Conservation (phyloP, 2,113 vertebrate genomes). For the Mola mola region DNA sequence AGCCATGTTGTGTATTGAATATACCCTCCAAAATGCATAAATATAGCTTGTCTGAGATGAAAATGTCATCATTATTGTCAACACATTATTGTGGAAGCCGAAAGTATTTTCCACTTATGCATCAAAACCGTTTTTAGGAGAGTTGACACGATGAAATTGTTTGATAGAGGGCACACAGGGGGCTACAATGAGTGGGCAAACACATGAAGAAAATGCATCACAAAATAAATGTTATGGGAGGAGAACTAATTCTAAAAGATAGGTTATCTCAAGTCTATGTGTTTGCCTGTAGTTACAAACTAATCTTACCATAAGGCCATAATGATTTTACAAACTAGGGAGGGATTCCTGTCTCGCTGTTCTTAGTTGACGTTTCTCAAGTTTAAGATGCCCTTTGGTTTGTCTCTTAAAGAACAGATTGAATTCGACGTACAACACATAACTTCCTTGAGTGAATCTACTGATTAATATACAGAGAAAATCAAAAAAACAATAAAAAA, state of each 20-base stretch:
- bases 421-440: conserved; percentile 13
- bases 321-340: conserved; percentile 20
- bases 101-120: background rate
- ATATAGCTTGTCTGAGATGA: background rate
- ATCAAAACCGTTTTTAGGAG: conserved; percentile 11
- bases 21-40: conserved; percentile 15
- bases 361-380: conserved; percentile 42
- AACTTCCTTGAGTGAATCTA: conserved; percentile 14
- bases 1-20: background rate
- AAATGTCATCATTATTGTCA: conserved; percentile 34
- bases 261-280: conserved; percentile 17
- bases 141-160: conserved; percentile 6
- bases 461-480: conserved; percentile 22
- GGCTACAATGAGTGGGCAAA: background rate
- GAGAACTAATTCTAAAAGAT: conserved; percentile 19
- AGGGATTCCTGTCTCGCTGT: conserved; percentile 12
- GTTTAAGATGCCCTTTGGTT: conserved; percentile 23
- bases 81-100: conserved; percentile 11
- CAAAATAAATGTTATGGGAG: conserved; percentile 17
- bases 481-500: too few species aligned
- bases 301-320: conserved; percentile 30
- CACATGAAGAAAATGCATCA: conserved; percentile 11
- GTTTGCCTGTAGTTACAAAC: conserved; percentile 45
- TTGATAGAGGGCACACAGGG: conserved; percentile 6
- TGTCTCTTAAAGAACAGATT: conserved; percentile 39